A percentile compares a stretch with the other conserved stretches of the same genome.
Conservation (phyloP, 2,113 vertebrate species). For the Lepisosteus osseus region DNA sequence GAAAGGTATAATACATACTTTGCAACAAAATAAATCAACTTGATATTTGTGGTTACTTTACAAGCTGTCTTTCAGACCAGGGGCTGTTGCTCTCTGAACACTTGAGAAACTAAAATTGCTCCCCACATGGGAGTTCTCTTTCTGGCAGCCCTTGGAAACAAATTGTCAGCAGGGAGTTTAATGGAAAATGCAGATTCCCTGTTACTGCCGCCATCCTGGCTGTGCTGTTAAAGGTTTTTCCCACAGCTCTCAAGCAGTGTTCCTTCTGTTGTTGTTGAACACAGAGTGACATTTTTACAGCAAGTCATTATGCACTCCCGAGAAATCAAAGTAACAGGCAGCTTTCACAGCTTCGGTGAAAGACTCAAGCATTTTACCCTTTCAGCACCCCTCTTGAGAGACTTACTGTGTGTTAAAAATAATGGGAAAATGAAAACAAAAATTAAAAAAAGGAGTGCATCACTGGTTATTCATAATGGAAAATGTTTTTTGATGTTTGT, state of each 20-base stretch:
- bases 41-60: too few species aligned
- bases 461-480: too few species aligned
- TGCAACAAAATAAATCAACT: too few species aligned
- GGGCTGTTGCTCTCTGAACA: too few species aligned
- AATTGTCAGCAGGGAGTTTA: not conserved
- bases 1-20: too few species aligned
- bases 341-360: not conserved
- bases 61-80: too few species aligned
- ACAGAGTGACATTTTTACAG: slow-evolving; percentile 3
- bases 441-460: too few species aligned
- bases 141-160: not conserved
- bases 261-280: slow-evolving; percentile 2
- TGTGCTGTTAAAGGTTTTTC: not conserved
- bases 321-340: not conserved
- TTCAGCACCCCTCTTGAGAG: not conserved
- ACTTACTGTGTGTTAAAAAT: not conserved
- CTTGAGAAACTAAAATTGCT: not conserved
- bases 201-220: not conserved
- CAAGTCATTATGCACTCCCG: slow-evolving; percentile 2
- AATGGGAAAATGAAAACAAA: too few species aligned
- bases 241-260: not conserved
- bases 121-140: not conserved
- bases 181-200: not conserved
- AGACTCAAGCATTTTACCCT: not conserved
- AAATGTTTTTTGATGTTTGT: too few species aligned